Base-by-base conservation (phyloP, 2,113 vertebrate species). In the Lucifuga dentata region DNA sequence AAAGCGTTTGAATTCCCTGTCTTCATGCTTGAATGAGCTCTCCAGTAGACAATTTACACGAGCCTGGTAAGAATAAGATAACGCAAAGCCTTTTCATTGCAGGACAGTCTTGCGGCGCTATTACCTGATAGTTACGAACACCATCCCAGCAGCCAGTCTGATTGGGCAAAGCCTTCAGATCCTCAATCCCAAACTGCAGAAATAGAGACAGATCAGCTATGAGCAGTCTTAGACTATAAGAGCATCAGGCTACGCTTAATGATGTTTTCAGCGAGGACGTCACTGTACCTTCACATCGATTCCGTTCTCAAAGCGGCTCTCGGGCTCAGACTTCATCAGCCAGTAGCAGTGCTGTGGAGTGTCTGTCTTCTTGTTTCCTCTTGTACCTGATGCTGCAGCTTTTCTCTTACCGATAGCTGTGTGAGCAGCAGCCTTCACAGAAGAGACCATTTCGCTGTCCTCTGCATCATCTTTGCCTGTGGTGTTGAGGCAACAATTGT, bases 271-370 rank as follows among this genome's bases (percentile, higher is more conserved):
- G 26, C 26, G 3, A 7, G 3, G 26, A 5, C 7, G 26, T 29
- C 26, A 3, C 3, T 2, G 16, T 91, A 98, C 96, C 92, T 99
- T 99, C 80, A 99, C 80, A 36, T 99, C 97, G 6, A 97, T 80
- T 19, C 96, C 96, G 1, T 95, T 98, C 88, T 98, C 94, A 2
- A 98, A 86, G 43, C 97, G 93, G 85, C 94, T 99, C 75, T 99
- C 96, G 0, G 98, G 96, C 55, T 99, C 97, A 5, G 98, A 99
- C 77, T 99, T 99, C 95, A 99, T 95, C 73, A 99, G 88, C 98
- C 98, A 99, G 83, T 84, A 91, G 16, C 71, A 78, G 51, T 88
- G 90, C 0, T 43, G 44, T 5, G 76, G 70, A 79, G 69, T 75
- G 36, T 44, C 19, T 2, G 7, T 33, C 5, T 78, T 43, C 39